These are phyloP conservation scores for cat (Felis catus) DNA, from an alignment of 2,113 vertebrate species.

Conservation along the genomic window DNA sequence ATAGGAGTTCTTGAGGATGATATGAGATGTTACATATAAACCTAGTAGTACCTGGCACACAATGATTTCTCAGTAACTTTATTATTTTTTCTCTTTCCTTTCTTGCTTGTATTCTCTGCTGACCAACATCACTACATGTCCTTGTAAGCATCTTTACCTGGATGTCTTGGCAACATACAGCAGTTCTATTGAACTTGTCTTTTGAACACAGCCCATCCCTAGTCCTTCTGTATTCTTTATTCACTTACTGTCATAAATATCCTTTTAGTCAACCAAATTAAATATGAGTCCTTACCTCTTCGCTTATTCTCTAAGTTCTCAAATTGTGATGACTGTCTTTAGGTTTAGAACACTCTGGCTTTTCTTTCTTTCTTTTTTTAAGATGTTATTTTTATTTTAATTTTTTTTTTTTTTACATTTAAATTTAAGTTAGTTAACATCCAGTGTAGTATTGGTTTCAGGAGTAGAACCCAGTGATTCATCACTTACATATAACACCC, in stretches of 20 bases:
- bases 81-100: background rate
- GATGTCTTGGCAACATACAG: background rate
- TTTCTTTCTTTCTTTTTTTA: no score
- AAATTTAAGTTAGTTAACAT: no score
- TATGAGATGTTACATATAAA: background rate
- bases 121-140: background rate
- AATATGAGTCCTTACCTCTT: background rate
- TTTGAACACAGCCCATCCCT: background rate
- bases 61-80: background rate
- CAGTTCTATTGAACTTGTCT: background rate
- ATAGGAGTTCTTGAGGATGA: background rate
- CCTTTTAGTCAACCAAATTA: background rate
- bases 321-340: background rate
- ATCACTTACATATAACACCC: no score
- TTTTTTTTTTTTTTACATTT: no score
- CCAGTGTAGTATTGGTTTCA: no score
- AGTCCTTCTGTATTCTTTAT: background rate
- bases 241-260: background rate
- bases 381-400: no score
- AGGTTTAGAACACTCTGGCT: no score
- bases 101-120: background rate
- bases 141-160: background rate
- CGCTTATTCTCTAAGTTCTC: background rate
- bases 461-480: no score
- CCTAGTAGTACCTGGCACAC: background rate